A percentile compares a stretch with the other conserved stretches of the same genome.
phyloP scores from a whole-genome alignment of 1,140 invertebrate species.

The Brachionus calyciflorus region DNA sequence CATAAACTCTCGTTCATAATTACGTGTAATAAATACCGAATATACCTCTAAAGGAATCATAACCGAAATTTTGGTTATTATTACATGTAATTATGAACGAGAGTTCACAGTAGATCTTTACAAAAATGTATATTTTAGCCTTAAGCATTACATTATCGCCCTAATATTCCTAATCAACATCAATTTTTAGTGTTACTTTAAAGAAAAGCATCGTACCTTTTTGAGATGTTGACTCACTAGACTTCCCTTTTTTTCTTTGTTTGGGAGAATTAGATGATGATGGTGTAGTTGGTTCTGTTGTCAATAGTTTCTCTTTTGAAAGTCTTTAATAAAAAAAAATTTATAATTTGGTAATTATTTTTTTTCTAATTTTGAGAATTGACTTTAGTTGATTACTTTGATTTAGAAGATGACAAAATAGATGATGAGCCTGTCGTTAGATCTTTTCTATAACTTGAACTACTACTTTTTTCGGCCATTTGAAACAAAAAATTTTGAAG shows the following conservation, averaged over 20 bases:
- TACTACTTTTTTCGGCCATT: constrained; percentile 23
- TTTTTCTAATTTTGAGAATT: neutral
- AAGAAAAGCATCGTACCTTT: neutral
- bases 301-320: neutral
- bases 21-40: too few species aligned
- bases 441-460: constrained; percentile 1
- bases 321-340: neutral
- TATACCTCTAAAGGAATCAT: too few species aligned
- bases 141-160: too few species aligned
- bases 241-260: constrained; percentile 16
- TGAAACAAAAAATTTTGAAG: constrained; percentile 25
- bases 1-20: too few species aligned
- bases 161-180: too few species aligned
- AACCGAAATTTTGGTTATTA: too few species aligned
- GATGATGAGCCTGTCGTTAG: neutral
- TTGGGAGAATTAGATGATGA: constrained; percentile 1
- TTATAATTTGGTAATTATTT: neutral
- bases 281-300: constrained; percentile 8
- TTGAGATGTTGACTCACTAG: neutral
- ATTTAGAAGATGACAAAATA: too few species aligned
- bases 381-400: constrained; percentile 2
- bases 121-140: too few species aligned
- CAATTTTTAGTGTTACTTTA: too few species aligned
- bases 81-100: too few species aligned
- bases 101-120: too few species aligned